Evolutionary conservation across 2,797 vertebrate genomes (phyloP).

Genomic region (Cottoperca gobio): DNA sequence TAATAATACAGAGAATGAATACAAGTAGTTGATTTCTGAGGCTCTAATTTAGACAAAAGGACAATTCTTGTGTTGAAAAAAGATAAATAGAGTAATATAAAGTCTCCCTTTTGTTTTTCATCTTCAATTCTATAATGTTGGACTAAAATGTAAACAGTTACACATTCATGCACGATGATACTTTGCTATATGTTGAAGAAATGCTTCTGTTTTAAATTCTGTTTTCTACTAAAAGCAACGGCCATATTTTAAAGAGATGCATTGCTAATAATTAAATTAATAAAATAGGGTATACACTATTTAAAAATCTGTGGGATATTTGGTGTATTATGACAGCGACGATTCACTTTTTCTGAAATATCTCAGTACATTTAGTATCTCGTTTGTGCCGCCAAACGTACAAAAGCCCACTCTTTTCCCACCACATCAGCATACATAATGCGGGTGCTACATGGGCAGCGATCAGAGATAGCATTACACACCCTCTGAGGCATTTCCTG

Average conservation of each 20-base stretch:
- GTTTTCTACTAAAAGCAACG: not conserved
- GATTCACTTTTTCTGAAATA: slow-evolving; percentile 4
- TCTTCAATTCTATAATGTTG: not conserved
- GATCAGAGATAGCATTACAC: slow-evolving; percentile 84
- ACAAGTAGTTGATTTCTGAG: not conserved
- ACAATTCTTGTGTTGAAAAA: not conserved
- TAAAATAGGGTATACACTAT: not conserved
- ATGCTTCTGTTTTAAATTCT: not conserved
- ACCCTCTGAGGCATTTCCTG: slow-evolving; percentile 85
- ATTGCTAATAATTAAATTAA: not conserved
- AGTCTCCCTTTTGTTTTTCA: not conserved
- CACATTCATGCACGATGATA: not conserved
- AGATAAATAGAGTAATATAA: not conserved
- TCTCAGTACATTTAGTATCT: slow-evolving; percentile 23
- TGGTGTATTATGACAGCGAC: not conserved
- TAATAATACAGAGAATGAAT: not conserved
- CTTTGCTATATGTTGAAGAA: not conserved
- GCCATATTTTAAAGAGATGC: not conserved
- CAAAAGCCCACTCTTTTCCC: slow-evolving; percentile 56
- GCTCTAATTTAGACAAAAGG: not conserved
- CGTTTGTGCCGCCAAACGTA: slow-evolving; percentile 7
- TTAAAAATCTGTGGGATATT: not conserved
- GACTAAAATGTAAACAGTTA: not conserved
- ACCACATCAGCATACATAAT: slow-evolving; percentile 68
- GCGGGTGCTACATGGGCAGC: slow-evolving; percentile 61